Evolutionary conservation across 2,113 vertebrate genomes (phyloP).

Genomic region (Rhinolophus sinicus): DNA sequence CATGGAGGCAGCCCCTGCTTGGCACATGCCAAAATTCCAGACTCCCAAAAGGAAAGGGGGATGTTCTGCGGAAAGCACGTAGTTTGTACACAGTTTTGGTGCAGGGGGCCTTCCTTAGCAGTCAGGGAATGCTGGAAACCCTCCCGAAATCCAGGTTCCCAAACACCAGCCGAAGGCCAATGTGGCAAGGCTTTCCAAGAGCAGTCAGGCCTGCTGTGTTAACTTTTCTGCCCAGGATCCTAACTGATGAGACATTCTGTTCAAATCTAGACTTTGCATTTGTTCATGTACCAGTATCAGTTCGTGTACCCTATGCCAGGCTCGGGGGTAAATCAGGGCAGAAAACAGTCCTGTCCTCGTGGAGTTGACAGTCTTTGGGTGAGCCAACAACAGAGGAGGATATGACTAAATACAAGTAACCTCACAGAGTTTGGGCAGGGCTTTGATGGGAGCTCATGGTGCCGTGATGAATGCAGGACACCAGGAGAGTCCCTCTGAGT

Average conservation of each 20-base stretch:
- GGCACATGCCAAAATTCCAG: not conserved
- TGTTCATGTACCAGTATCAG: not conserved
- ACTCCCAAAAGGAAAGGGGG: not conserved
- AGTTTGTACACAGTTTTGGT: not conserved
- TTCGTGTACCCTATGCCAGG: not conserved
- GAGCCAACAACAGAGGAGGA: not conserved
- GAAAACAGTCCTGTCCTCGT: too few relatives aligned
- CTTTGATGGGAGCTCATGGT: not conserved
- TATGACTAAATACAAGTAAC: fast-evolving
- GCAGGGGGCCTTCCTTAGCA: not conserved
- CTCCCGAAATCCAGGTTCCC: not conserved
- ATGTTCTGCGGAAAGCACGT: not conserved
- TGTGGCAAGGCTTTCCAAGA: not conserved
- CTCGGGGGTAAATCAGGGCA: not conserved
- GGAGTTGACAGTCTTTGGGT: too few relatives aligned
- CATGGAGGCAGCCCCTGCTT: not conserved
- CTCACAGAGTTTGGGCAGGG: not conserved
- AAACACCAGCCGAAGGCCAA: not conserved
- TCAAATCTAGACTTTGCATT: not conserved
- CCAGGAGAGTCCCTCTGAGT: not conserved
- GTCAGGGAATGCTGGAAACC: not conserved
- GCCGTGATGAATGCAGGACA: not conserved
- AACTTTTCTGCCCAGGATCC: not conserved
- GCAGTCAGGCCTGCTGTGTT: not conserved
- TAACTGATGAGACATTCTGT: not conserved